phyloP scores from a whole-genome alignment of 2,797 vertebrate genomes.

The Characodon lateralis region DNA sequence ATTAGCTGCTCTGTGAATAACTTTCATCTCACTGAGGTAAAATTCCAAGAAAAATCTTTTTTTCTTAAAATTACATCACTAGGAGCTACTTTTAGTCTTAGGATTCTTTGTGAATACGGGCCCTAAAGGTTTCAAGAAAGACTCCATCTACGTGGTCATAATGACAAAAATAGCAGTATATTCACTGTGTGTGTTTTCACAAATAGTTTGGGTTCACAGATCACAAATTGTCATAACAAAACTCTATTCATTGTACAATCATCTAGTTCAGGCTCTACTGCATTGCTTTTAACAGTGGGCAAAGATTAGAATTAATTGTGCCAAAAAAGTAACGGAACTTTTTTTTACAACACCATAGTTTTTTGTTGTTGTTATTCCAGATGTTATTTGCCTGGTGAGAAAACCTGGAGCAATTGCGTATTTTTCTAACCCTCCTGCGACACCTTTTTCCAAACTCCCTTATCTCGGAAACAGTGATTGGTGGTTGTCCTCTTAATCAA shows the following conservation, averaged over 20 bases:
- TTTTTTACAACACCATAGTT: not conserved
- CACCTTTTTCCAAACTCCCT: not conserved
- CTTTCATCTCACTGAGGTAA: no score
- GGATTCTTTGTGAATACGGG: no score
- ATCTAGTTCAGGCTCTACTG: not conserved
- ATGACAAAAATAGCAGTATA: not conserved
- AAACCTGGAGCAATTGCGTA: not conserved
- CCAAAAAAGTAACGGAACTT: not conserved
- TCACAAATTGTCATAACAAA: not conserved
- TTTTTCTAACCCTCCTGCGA: not conserved
- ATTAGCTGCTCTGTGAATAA: no score
- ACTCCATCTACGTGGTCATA: not conserved
- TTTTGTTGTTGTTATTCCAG: not conserved
- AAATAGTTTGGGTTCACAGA: not conserved
- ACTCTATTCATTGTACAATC: not conserved
- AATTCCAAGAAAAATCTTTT: no score
- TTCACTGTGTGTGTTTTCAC: not conserved
- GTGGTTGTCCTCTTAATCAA: not conserved
- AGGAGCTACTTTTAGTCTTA: no score
- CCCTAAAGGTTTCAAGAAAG: not conserved
- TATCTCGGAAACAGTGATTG: not conserved
- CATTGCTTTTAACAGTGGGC: not conserved
- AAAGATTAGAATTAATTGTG: not conserved
- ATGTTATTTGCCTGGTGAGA: not conserved
- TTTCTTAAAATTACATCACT: no score